Percentiles rank a stretch among this genome's conserved stretches.
These are phyloP conservation scores for Ploceus nigricollis DNA, from an alignment of 2,113 vertebrate genomes.

Conservation along the genomic window DNA sequence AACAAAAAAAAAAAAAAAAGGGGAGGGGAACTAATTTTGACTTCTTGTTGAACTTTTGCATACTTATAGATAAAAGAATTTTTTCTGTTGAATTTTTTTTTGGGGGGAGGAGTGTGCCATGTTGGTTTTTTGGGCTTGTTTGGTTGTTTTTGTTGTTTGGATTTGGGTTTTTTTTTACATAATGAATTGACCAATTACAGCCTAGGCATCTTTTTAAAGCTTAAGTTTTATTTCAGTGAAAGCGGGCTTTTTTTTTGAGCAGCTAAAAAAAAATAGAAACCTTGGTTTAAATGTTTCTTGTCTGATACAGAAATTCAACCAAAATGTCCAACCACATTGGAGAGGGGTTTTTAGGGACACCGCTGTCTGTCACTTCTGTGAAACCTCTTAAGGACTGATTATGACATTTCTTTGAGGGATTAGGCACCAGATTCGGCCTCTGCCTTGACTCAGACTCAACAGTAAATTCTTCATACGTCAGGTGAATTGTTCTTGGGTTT, in stretches of 20 bases:
- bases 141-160: not conserved
- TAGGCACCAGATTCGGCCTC: not conserved
- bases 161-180: not conserved
- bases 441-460: not conserved
- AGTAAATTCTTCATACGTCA: not conserved
- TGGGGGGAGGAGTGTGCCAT: fast-evolving
- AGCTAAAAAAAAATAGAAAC: not conserved
- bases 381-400: not conserved
- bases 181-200: not conserved
- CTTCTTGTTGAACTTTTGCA: not conserved
- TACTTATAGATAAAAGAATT: not conserved
- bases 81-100: not conserved
- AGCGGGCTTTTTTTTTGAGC: not conserved
- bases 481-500: not conserved
- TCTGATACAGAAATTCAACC: not conserved
- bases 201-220: not conserved
- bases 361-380: not conserved
- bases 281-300: not conserved
- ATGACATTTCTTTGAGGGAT: not conserved
- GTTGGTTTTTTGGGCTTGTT: not conserved
- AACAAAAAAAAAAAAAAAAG: too few species aligned
- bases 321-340: not conserved
- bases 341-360: not conserved
- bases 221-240: not conserved
- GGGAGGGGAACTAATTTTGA: fast-evolving